Conservation (phyloP, 2,888 invertebrate species). For the Rapana venosa region DNA sequence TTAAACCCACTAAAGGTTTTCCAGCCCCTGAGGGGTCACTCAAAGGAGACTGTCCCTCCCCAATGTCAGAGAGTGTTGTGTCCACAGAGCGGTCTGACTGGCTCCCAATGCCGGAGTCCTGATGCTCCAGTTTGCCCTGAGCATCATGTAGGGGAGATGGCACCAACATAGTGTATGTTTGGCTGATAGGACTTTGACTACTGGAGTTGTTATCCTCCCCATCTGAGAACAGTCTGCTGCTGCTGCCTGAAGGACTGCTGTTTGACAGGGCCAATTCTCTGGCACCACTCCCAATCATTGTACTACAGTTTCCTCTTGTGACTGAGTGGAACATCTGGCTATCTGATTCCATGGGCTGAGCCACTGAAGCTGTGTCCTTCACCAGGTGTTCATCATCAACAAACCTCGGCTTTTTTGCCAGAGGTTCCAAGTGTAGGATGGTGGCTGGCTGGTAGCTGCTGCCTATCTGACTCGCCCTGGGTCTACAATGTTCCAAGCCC, state of each 20-base stretch:
- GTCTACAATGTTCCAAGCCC: background rate
- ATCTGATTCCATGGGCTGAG: background rate
- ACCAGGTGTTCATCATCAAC: background rate
- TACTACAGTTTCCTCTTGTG: background rate
- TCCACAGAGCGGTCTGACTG: constrained; percentile 72
- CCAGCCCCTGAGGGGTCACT: constrained; percentile 21
- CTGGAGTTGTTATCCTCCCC: constrained; percentile 67
- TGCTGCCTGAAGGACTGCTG: constrained; percentile 50
- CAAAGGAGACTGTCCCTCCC: constrained; percentile 62
- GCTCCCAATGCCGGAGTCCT: constrained; percentile 73
- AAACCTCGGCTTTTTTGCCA: background rate
- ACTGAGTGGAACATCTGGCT: background rate
- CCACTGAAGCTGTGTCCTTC: background rate
- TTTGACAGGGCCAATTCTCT: constrained; percentile 24
- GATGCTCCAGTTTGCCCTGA: constrained; percentile 64
- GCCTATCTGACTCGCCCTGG: background rate
- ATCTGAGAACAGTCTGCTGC: constrained; percentile 52
- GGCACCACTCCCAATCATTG: background rate
- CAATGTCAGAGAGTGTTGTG: constrained; percentile 66
- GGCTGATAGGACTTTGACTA: constrained; percentile 58
- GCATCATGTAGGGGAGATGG: constrained; percentile 59
- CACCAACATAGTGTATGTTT: constrained; percentile 51
- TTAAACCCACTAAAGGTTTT: background rate
- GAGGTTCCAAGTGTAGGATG: background rate
- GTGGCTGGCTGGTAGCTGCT: background rate